These are phyloP conservation scores for Lemur catta DNA, from an alignment of 2,797 vertebrate species.

Conservation along the genomic window DNA sequence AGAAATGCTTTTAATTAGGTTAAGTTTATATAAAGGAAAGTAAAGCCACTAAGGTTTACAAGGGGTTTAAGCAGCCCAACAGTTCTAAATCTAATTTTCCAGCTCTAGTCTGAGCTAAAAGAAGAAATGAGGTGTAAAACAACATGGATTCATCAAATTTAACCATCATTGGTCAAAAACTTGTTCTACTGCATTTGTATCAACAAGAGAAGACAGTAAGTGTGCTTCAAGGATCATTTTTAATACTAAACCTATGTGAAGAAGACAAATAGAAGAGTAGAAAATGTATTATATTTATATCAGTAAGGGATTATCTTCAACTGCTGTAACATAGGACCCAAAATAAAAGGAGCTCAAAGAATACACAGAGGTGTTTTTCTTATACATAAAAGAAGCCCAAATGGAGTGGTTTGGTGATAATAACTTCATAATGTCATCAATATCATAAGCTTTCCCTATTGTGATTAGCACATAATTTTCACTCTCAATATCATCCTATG, in stretches of 20 bases:
- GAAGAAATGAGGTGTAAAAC: background rate
- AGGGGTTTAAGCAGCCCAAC: background rate
- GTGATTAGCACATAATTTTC: background rate
- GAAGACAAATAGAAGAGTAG: background rate
- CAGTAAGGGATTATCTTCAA: background rate
- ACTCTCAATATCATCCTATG: background rate
- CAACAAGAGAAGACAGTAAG: background rate
- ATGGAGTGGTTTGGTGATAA: too few relatives aligned
- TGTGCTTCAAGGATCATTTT: background rate
- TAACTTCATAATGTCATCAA: too few relatives aligned
- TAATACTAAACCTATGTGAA: background rate
- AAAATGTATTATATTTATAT: background rate
- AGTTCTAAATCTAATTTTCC: background rate
- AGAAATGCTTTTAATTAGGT: background rate
- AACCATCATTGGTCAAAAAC: background rate
- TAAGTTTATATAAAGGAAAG: background rate
- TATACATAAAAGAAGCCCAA: background rate
- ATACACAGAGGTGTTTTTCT: background rate
- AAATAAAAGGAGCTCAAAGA: background rate
- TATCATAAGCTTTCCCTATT: background rate
- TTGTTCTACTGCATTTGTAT: background rate
- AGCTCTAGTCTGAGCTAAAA: background rate
- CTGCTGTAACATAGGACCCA: background rate
- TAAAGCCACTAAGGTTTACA: background rate
- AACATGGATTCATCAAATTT: background rate